phyloP scores from a whole-genome alignment of 2,113 vertebrate genomes.

The Brachyhypopomus gauderio region DNA sequence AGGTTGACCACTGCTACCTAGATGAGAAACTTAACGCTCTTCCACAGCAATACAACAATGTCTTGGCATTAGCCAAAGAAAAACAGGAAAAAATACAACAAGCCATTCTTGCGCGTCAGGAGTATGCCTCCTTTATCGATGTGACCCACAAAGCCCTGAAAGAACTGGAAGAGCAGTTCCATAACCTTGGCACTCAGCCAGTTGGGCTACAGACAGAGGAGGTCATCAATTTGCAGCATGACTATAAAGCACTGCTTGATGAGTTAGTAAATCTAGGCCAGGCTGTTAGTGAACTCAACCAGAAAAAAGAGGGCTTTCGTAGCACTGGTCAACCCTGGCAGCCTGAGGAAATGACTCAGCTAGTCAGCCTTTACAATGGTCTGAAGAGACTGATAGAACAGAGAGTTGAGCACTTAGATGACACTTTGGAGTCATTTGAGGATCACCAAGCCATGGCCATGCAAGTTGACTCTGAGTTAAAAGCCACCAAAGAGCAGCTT shows the following conservation, averaged over 20 bases:
- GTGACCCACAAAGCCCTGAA: constrained; percentile 84
- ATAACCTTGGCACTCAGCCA: constrained; percentile 80
- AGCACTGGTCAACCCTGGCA: constrained; percentile 88
- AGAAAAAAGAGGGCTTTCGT: constrained; percentile 90
- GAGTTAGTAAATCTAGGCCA: constrained; percentile 79
- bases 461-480: constrained; percentile 78
- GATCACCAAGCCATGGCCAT: constrained; percentile 78
- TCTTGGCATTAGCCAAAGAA: constrained; percentile 88
- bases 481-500: constrained; percentile 77
- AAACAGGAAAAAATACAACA: constrained; percentile 90
- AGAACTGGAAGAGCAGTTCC: constrained; percentile 88
- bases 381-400: constrained; percentile 80
- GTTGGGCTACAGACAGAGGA: constrained; percentile 76
- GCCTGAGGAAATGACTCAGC: constrained; percentile 83
- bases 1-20: constrained; percentile 91
- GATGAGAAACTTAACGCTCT: constrained; percentile 88
- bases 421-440: constrained; percentile 75
- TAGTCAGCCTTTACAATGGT: constrained; percentile 77
- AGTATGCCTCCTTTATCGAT: constrained; percentile 87
- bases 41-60: constrained; percentile 86
- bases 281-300: constrained; percentile 86
- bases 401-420: constrained; percentile 76
- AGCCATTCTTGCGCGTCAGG: constrained; percentile 83
- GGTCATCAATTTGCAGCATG: constrained; percentile 76
- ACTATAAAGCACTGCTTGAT: constrained; percentile 77